These are phyloP conservation scores for Malacosoma neustria DNA, from an alignment of 2,888 invertebrate species.

Conservation along the genomic window DNA sequence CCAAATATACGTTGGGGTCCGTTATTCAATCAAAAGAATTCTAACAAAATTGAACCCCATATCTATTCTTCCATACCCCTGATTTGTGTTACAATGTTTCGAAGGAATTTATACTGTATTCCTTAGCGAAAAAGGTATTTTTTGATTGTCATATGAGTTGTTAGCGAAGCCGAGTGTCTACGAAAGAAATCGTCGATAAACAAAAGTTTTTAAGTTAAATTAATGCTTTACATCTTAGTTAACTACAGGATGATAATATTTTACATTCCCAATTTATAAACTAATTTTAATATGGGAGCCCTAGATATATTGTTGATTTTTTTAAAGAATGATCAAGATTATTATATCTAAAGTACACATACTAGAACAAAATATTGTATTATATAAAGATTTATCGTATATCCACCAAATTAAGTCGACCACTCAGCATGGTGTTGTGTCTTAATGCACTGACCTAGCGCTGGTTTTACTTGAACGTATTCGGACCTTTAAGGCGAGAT, in stretches of 20 bases:
- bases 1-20: conserved; percentile 73
- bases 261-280: no score
- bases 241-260: conserved; percentile 36
- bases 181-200: conserved; percentile 67
- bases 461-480: no score
- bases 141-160: conserved; percentile 13
- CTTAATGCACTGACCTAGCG: no score
- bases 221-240: conserved; percentile 46
- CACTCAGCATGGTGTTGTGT: no score
- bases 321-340: no score
- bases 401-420: no score
- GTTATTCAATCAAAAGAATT: conserved; percentile 67
- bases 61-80: conserved; percentile 67
- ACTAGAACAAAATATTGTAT: no score
- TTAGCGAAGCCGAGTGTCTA: conserved; percentile 54
- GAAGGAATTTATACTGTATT: conserved; percentile 19
- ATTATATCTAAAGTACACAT: no score
- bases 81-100: conserved; percentile 17
- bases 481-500: no score
- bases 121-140: conserved; percentile 3
- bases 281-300: no score
- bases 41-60: conserved; percentile 62
- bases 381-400: no score
- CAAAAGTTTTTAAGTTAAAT: conserved; percentile 66
- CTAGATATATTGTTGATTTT: no score